These are phyloP conservation scores for Calidris pygmaea DNA, from an alignment of 2,113 vertebrate species.

Conservation along the genomic window DNA sequence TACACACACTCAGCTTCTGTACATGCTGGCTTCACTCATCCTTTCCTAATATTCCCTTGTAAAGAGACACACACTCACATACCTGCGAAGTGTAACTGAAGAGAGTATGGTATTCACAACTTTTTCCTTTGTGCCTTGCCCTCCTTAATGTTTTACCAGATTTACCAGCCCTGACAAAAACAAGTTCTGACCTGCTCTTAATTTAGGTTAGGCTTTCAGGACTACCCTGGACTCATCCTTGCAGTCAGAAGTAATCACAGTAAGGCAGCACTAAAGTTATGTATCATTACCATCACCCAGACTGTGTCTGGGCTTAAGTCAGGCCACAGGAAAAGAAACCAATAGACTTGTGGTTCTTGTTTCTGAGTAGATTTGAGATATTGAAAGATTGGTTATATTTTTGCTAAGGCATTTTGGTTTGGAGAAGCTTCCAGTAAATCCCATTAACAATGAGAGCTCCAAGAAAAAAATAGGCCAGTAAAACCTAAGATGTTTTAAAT, in stretches of 20 bases:
- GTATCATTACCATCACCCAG: neutral
- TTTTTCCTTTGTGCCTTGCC: neutral
- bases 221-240: neutral
- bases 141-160: neutral
- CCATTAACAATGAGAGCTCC: neutral
- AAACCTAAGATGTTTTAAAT: neutral
- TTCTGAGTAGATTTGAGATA: neutral
- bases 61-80: neutral
- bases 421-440: neutral
- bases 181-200: neutral
- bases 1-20: neutral
- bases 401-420: neutral
- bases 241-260: neutral
- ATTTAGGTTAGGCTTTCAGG: neutral
- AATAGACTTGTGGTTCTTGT: neutral
- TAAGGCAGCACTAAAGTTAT: neutral
- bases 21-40: accelerated
- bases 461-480: neutral
- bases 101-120: neutral
- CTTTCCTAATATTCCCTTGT: neutral
- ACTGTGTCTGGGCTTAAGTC: neutral
- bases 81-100: neutral
- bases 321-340: neutral
- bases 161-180: neutral
- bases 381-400: neutral